Conservation (phyloP, 2,797 vertebrate species). For the Pristis pectinata region DNA sequence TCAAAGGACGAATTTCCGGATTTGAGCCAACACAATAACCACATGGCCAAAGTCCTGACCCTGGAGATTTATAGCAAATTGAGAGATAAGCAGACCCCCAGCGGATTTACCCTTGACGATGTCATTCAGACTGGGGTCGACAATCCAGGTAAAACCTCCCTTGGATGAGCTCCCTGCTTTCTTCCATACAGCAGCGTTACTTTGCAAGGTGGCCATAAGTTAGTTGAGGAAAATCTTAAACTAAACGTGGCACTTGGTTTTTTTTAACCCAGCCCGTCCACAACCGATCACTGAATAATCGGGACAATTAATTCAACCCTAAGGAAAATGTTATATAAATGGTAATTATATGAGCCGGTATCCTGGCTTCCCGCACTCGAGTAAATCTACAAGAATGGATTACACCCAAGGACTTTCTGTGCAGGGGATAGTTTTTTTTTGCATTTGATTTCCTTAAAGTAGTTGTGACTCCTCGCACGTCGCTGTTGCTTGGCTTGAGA, state of each 20-base stretch:
- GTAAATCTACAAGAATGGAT: neutral
- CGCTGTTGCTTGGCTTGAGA: slow-evolving; percentile 55
- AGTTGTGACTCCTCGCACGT: slow-evolving; percentile 39
- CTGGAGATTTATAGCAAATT: slow-evolving; percentile 70
- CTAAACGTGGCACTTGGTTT: neutral
- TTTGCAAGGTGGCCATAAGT: slow-evolving; percentile 36
- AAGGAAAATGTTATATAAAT: neutral
- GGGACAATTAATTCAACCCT: neutral
- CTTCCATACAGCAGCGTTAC: slow-evolving; percentile 52
- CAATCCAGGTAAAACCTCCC: slow-evolving; percentile 77
- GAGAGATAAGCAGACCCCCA: slow-evolving; percentile 75
- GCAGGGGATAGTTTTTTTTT: slow-evolving; percentile 53
- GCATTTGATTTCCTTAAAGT: slow-evolving; percentile 58
- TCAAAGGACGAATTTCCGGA: slow-evolving; percentile 78
- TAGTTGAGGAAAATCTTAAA: neutral
- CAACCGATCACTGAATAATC: neutral
- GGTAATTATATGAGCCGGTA: too few relatives aligned
- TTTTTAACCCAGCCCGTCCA: neutral
- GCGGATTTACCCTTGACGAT: slow-evolving; percentile 87
- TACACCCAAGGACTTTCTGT: slow-evolving; percentile 45
- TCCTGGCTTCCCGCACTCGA: neutral
- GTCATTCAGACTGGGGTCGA: slow-evolving; percentile 89
- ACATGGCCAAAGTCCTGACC: slow-evolving; percentile 87
- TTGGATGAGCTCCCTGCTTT: slow-evolving; percentile 48
- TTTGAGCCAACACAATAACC: slow-evolving; percentile 84